These are phyloP conservation scores for Mustelus asterias DNA, from an alignment of 2,113 vertebrate species.

Conservation along the genomic window DNA sequence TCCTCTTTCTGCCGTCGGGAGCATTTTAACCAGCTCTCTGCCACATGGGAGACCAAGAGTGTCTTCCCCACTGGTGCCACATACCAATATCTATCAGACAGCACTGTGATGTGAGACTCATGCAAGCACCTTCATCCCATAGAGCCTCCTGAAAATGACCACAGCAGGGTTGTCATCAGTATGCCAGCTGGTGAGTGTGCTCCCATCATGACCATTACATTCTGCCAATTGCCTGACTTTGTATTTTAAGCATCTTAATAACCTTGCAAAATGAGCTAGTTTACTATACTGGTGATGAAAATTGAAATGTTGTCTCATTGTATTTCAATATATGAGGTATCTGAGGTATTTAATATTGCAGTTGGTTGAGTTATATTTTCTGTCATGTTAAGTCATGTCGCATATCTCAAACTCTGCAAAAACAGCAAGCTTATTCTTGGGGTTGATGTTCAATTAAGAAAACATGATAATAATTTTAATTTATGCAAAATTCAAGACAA, in stretches of 20 bases:
- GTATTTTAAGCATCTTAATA: neutral
- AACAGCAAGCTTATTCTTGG: neutral
- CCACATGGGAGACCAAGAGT: too few species aligned
- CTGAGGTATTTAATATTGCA: neutral
- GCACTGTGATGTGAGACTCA: too few species aligned
- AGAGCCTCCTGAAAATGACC: too few species aligned
- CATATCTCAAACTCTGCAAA: neutral
- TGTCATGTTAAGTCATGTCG: neutral
- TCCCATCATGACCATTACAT: too few species aligned
- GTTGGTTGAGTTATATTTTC: neutral
- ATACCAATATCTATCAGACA: too few species aligned
- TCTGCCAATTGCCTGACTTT: neutral
- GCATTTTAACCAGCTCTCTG: too few species aligned
- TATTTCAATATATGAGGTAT: neutral
- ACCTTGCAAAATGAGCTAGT: neutral
- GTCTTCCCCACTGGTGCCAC: too few species aligned
- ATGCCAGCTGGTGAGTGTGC: too few species aligned
- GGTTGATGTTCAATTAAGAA: neutral
- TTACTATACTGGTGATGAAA: neutral
- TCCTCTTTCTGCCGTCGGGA: too few species aligned
- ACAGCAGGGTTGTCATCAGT: too few species aligned
- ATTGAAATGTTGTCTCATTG: neutral
- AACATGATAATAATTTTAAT: neutral
- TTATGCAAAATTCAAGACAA: neutral
- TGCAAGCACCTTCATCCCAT: too few species aligned